Base-by-base conservation (phyloP, 2,888 invertebrate species). In the Eupithecia exiguata region DNA sequence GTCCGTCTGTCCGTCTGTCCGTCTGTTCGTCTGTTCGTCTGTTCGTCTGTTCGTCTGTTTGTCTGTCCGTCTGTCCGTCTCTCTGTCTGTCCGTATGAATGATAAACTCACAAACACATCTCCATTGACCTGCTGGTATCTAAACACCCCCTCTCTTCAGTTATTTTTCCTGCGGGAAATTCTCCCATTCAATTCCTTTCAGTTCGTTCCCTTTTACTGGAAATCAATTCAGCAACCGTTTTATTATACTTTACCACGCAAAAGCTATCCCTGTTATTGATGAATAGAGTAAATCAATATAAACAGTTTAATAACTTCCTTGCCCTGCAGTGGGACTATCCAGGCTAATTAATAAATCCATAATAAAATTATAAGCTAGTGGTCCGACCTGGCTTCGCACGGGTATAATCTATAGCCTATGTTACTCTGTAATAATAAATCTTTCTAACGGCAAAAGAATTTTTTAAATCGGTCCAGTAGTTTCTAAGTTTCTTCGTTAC, bases 181-280 rank as follows among this genome's bases (percentile, higher is more conserved):
- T 36, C 35, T 35, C n/a, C n/a, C 18, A 53, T 21, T 53, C 18
- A 35, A 63, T 63, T 63, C 63, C 63, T 63, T 63, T 63, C 35
- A 36, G n/a, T 10, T 36, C n/a, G 16, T 36, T 36, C n/a, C 63
- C 63, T 63, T 36, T 63, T 63, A 63, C n/a, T 63, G 63, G n/a
- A 63, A 63, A 63, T 63, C 63, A 63, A 63, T 63, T 63, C 36
- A 36, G 63, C n/a, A 36, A 63, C 9, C 63, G 63, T 21, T 63
- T 63, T 35, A 63, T 36, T 63, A 63, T 18, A 18, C 35, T 36
- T 18, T n/a, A 36, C 36, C 36, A 63, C 63, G 63, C 63, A 63
- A 36, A 63, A 53, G 21, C 49, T 46, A 46, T 43, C n/a, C 46
- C n/a, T 46, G 49, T 10, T 21, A 53, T 53, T 53, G 49, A 53